Conservation (phyloP, 2,113 vertebrate genomes). For the Microtus richardsoni region DNA sequence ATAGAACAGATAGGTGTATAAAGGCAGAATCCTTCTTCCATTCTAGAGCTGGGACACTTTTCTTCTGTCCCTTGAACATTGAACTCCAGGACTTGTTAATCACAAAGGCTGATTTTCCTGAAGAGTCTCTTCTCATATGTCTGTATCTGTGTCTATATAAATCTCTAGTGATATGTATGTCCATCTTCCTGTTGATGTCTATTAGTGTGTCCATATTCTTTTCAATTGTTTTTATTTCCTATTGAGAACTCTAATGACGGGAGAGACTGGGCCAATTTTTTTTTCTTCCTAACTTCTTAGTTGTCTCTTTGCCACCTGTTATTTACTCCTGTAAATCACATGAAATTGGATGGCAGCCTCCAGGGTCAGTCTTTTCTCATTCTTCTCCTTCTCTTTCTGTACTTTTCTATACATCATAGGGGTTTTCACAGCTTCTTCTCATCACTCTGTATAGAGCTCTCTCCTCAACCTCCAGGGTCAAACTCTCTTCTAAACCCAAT, state of each 20-base stretch:
- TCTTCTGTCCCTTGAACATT: not conserved
- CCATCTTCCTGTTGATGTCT: not conserved
- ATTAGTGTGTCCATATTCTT: not conserved
- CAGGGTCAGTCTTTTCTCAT: not conserved
- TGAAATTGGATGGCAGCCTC: not conserved
- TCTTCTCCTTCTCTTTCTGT: not conserved
- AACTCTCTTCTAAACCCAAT: not conserved
- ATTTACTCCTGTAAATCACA: not conserved
- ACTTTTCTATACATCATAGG: not conserved
- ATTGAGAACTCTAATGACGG: not conserved
- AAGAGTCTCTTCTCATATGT: not conserved
- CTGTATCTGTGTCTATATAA: not conserved
- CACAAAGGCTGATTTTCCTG: not conserved
- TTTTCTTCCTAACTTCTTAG: not conserved
- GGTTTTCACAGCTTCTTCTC: not conserved
- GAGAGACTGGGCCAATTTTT: not conserved
- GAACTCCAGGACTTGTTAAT: not conserved
- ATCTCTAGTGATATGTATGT: not conserved
- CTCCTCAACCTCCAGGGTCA: not conserved
- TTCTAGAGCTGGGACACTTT: not conserved
- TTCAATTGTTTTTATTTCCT: not conserved
- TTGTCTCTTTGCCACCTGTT: not conserved
- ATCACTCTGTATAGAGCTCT: not conserved
- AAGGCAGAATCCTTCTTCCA: not conserved
- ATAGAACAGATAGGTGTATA: not conserved